Evolutionary conservation across 2,888 invertebrate species (phyloP).

Genomic region (Rhagophthalmus giganteus): DNA sequence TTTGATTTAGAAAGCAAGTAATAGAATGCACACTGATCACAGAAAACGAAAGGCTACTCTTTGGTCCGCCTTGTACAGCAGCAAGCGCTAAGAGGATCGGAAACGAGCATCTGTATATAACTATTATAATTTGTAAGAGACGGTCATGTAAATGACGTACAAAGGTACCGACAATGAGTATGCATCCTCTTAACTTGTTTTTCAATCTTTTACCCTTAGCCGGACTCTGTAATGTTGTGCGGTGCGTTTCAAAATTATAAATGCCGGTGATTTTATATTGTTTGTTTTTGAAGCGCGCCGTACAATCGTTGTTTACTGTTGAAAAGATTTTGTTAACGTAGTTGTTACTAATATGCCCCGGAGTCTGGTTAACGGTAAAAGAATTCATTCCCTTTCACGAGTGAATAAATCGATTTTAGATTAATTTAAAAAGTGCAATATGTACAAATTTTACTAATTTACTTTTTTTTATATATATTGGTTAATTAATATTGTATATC

Average conservation of each 20-base stretch:
- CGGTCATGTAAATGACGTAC: constrained; percentile 16
- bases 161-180: constrained; percentile 16
- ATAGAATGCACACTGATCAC: constrained; percentile 19
- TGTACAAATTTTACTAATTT: constrained; percentile 69
- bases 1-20: constrained; percentile 14
- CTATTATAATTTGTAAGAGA: constrained; percentile 23
- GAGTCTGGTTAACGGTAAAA: constrained; percentile 40
- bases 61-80: constrained; percentile 18
- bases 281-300: too few relatives aligned
- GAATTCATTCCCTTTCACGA: constrained; percentile 46
- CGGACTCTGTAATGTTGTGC: constrained; percentile 1
- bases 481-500: constrained; percentile 54
- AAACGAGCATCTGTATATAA: constrained; percentile 19
- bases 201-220: constrained; percentile 5
- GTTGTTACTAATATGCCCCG: constrained; percentile 8
- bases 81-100: constrained; percentile 15
- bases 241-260: too few relatives aligned
- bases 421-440: constrained; percentile 67
- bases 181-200: constrained; percentile 18
- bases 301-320: constrained; percentile 11
- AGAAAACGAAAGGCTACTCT: constrained; percentile 1
- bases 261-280: too few relatives aligned
- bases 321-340: constrained; percentile 12
- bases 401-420: constrained; percentile 43
- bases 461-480: constrained; percentile 43